These are phyloP conservation scores for Anodontia alba DNA, from an alignment of 2,888 invertebrate genomes.

Conservation along the genomic window DNA sequence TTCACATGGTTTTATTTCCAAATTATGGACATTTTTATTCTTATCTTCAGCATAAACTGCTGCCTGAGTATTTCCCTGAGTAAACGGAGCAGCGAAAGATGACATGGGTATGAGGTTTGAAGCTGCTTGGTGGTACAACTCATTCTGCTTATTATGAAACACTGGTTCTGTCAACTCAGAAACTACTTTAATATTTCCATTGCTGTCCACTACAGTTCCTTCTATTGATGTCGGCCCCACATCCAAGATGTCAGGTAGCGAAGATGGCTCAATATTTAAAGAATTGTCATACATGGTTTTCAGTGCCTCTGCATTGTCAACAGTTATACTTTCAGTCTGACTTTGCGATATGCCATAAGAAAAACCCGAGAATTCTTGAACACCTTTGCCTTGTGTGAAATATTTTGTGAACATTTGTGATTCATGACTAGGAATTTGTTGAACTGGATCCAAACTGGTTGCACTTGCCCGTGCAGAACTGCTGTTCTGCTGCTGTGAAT, in stretches of 20 bases:
- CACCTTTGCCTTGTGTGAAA: slow-evolving; percentile 6
- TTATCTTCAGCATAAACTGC: neutral
- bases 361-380: neutral
- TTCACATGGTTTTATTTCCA: neutral
- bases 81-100: neutral
- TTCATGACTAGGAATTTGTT: slow-evolving; percentile 17
- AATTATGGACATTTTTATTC: neutral
- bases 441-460: slow-evolving; percentile 4
- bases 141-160: neutral
- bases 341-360: neutral
- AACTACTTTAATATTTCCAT: neutral
- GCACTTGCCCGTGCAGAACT: neutral
- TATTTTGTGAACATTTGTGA: slow-evolving; percentile 15
- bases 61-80: slow-evolving; percentile 17
- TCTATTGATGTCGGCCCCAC: neutral
- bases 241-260: neutral
- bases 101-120: neutral
- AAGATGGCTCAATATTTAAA: neutral
- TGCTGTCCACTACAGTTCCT: neutral
- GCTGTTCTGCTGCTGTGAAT: neutral
- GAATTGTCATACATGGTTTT: neutral
- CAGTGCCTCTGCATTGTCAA: neutral
- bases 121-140: neutral
- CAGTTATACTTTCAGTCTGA: neutral
- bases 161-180: neutral